These are phyloP conservation scores for Perca fluviatilis DNA, from an alignment of 2,113 vertebrate species.

Conservation along the genomic window DNA sequence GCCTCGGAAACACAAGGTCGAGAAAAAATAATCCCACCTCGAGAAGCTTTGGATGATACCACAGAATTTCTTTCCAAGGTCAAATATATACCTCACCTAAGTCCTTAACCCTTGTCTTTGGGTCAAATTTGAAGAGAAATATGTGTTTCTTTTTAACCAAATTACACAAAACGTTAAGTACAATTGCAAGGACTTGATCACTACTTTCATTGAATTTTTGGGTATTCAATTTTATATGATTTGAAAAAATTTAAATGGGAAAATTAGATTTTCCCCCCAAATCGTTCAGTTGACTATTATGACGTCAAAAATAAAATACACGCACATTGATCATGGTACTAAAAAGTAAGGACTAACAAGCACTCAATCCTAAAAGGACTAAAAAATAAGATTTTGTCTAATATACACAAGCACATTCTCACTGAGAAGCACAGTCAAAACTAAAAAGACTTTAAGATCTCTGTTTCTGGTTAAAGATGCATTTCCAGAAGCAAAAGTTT, in stretches of 20 bases:
- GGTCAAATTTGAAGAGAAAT: too few species aligned
- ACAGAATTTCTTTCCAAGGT: neutral
- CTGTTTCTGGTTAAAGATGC: slow-evolving; percentile 26
- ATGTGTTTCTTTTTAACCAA: too few species aligned
- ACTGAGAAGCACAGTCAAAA: neutral
- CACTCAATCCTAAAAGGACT: too few species aligned
- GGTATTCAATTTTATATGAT: too few species aligned
- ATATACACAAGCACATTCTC: neutral
- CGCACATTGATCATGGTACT: neutral
- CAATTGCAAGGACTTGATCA: too few species aligned
- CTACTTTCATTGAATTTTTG: too few species aligned
- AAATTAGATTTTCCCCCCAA: too few species aligned
- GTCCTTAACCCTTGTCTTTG: too few species aligned
- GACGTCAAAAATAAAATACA: neutral
- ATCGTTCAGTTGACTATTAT: neutral
- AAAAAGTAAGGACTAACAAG: neutral
- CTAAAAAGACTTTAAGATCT: neutral
- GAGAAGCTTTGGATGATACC: neutral
- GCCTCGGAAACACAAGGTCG: neutral
- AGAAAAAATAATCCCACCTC: neutral
- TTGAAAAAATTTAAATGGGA: too few species aligned
- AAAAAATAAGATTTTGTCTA: neutral
- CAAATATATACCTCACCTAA: too few species aligned
- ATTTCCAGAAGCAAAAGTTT: slow-evolving; percentile 35
- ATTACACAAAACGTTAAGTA: too few species aligned